Base-by-base conservation (phyloP, 2,797 vertebrate genomes). In the Nannoperca australis region DNA sequence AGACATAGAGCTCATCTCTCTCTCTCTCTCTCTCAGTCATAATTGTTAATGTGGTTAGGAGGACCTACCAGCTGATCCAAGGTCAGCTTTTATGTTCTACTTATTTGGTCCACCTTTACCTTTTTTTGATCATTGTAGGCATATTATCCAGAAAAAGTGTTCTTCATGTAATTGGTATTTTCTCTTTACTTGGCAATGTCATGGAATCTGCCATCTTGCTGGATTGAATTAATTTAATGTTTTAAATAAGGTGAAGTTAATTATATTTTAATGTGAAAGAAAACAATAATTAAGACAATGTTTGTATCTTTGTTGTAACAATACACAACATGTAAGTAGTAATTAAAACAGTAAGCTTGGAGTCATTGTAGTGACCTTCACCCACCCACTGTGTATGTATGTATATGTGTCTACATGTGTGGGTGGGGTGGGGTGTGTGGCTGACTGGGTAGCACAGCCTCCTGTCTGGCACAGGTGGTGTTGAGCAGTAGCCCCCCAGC, bases 401-500 rank as follows among this genome's bases (percentile, higher is more conserved):
- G 18, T 78, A 14, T 40, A 38, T 64, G 30, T 73, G 36, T 50
- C 17, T 49, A 5, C 14, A 18, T 45, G 20, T 17, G 55, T 49
- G 54, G 45, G 30, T 58, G n/a, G n/a, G n/a, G n/a, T n/a, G n/a
- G n/a, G n/a, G 40, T 36, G 34, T 30, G 30, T 64, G 59, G 22
- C n/a, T n/a, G n/a, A n/a, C n/a, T 11, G 36, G 7, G 34, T 47
- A 67, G 77, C 38, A 85, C 58, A 80, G 79, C 83, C 84, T 86
- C 81, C 79, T 85, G 85, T 90, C 86, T 85, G 54, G 87, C 87
- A 90, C 91, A 92, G 88, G 89, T 92, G 93, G 85, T 87, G 87
- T 77, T 85, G 73, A 92, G 85, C 88, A 88, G 84, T 80, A 90
- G 85, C 84, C 79, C 91, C 90, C 69, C 76, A 91, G 85, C 89